phyloP scores from a whole-genome alignment of 2,113 vertebrate genomes.

The Tupaia chinensis region DNA sequence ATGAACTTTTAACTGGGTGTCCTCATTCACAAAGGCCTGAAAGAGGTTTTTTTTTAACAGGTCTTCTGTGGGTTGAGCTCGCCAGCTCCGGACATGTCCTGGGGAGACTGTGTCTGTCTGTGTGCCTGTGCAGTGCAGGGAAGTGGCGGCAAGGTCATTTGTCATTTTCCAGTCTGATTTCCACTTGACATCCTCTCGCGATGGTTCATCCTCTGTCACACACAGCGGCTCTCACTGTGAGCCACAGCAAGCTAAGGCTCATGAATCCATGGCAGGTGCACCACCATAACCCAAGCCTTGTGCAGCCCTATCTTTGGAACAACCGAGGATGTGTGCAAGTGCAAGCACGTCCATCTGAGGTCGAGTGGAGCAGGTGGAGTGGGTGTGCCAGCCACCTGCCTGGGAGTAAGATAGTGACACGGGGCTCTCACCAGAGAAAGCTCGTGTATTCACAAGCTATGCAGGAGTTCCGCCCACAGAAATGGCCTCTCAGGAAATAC shows the following conservation, averaged over 20 bases:
- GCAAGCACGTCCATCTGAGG: neutral
- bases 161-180: neutral
- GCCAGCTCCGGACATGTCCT: conserved; percentile 36
- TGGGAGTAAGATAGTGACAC: accelerated
- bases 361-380: neutral
- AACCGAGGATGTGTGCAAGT: accelerated
- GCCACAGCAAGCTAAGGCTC: neutral
- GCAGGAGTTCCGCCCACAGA: neutral
- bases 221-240: neutral
- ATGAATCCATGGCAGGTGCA: neutral
- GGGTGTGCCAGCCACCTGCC: neutral
- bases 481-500: accelerated
- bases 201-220: neutral
- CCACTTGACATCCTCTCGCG: neutral
- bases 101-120: conserved; percentile 46
- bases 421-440: neutral
- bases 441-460: accelerated
- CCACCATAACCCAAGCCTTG: neutral
- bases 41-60: conserved; percentile 80
- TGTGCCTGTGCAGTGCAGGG: neutral
- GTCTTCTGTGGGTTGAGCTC: conserved; percentile 70
- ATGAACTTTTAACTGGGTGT: conserved; percentile 85
- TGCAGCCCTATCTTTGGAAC: neutral
- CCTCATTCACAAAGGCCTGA: conserved; percentile 83
- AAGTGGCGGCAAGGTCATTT: neutral